A percentile compares a stretch with the other conserved stretches of the same genome.
Conservation (phyloP, 2,888 invertebrate species). For the Caenorhabditis panamensis region DNA sequence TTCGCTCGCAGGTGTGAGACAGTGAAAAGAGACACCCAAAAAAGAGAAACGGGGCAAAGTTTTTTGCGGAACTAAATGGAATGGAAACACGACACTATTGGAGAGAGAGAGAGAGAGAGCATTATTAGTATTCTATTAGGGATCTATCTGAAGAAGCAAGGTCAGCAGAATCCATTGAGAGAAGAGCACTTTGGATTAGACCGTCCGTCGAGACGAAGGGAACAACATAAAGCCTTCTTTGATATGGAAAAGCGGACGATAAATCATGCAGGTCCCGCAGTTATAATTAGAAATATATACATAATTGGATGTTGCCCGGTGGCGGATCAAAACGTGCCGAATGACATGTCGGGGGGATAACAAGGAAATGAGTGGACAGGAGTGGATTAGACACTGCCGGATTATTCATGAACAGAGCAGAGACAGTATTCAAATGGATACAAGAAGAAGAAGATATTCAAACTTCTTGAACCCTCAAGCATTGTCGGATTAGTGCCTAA, state of each 20-base stretch:
- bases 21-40: constrained; percentile 40
- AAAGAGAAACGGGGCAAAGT: constrained; percentile 29
- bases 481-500: constrained; percentile 53
- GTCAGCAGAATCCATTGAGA: background rate
- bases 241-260: constrained; percentile 35
- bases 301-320: constrained; percentile 37
- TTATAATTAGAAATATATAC: constrained; percentile 43
- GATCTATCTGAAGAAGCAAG: constrained; percentile 25
- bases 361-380: constrained; percentile 20
- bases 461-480: constrained; percentile 21
- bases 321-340: constrained; percentile 30
- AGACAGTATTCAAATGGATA: constrained; percentile 2
- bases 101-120: constrained; percentile 5
- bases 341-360: constrained; percentile 29
- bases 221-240: constrained; percentile 36
- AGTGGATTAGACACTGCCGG: no score
- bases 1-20: constrained; percentile 51
- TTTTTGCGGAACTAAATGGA: constrained; percentile 15
- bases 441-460: background rate
- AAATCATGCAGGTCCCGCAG: constrained; percentile 46
- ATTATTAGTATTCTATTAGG: constrained; percentile 38
- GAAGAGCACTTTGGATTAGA: constrained; percentile 25
- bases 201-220: no score
- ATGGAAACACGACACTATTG: constrained; percentile 36
- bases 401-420: constrained; percentile 18